These are phyloP conservation scores for Tragelaphus oryx DNA, from an alignment of 2,797 vertebrate species.

Conservation along the genomic window DNA sequence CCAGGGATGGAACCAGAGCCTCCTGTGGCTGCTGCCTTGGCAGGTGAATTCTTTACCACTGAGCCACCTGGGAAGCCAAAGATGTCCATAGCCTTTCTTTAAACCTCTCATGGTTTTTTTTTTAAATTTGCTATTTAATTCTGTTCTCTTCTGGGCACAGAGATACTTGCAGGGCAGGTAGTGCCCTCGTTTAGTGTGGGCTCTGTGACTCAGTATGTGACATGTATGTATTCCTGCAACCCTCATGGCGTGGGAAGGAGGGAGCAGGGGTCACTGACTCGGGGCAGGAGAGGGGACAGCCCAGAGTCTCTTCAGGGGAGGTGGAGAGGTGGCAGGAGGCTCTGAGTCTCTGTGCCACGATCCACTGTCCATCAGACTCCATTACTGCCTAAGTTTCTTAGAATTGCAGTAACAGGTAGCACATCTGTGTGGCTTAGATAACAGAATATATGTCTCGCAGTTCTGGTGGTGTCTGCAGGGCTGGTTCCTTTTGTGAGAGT, in stretches of 20 bases:
- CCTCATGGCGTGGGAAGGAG: fast-evolving
- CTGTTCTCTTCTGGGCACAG: background rate
- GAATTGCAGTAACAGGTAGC: background rate
- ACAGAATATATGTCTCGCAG: background rate
- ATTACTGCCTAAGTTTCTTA: background rate
- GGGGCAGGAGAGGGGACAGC: background rate
- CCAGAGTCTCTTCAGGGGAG: background rate
- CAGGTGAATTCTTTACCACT: background rate
- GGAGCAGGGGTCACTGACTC: background rate
- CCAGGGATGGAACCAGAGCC: background rate
- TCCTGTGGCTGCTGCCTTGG: background rate
- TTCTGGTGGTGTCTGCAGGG: background rate
- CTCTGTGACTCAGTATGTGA: background rate
- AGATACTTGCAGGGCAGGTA: background rate
- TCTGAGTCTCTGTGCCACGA: background rate
- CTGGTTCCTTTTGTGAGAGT: background rate
- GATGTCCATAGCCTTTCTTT: background rate
- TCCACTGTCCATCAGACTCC: fast-evolving
- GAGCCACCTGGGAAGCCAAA: background rate
- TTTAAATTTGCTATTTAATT: background rate
- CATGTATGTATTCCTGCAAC: fast-evolving
- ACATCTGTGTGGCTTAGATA: background rate
- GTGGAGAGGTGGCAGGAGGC: background rate
- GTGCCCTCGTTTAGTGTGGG: background rate
- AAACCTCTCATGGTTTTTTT: background rate